Conservation (phyloP, 2,888 invertebrate genomes). For the Tinea trinotella region DNA sequence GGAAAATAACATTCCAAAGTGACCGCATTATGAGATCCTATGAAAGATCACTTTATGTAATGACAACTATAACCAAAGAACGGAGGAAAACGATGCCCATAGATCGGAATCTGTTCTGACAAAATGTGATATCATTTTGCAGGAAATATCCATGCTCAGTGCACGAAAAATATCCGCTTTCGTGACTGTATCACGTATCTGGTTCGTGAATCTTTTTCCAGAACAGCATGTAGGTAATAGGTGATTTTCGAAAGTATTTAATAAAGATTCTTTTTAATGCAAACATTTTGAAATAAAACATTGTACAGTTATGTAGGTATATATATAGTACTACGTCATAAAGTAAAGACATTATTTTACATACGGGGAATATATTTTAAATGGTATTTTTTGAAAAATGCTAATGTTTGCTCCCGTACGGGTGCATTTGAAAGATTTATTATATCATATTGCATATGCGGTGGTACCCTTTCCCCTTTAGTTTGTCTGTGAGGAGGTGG, state of each 20-base stretch:
- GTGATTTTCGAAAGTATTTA: not conserved
- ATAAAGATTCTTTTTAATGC: too few species aligned
- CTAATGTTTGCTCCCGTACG: constrained; percentile 15
- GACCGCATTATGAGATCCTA: too few species aligned
- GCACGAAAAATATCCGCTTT: constrained; percentile 4
- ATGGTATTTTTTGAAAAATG: constrained; percentile 10
- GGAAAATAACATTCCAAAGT: too few species aligned
- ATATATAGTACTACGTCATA: not conserved
- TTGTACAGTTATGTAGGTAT: too few species aligned
- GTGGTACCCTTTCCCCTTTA: constrained; percentile 2
- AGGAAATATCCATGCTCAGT: constrained; percentile 11
- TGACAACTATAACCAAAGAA: constrained; percentile 10
- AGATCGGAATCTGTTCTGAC: constrained; percentile 1
- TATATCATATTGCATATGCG: constrained; percentile 15
- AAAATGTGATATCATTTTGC: constrained; percentile 2
- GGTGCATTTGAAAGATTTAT: constrained; percentile 18
- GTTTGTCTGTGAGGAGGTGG: not conserved
- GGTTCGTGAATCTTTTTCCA: constrained; percentile 2
- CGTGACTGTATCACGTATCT: constrained; percentile 8
- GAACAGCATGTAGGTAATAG: not conserved
- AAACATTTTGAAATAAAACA: too few species aligned
- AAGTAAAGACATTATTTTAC: not conserved
- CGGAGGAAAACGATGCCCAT: not conserved
- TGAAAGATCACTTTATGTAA: constrained; percentile 6
- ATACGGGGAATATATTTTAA: not conserved